Percentiles rank a stretch among this genome's conserved stretches.
These are phyloP conservation scores for Gymnorhina tibicen DNA, from an alignment of 2,113 vertebrate genomes.

Conservation along the genomic window DNA sequence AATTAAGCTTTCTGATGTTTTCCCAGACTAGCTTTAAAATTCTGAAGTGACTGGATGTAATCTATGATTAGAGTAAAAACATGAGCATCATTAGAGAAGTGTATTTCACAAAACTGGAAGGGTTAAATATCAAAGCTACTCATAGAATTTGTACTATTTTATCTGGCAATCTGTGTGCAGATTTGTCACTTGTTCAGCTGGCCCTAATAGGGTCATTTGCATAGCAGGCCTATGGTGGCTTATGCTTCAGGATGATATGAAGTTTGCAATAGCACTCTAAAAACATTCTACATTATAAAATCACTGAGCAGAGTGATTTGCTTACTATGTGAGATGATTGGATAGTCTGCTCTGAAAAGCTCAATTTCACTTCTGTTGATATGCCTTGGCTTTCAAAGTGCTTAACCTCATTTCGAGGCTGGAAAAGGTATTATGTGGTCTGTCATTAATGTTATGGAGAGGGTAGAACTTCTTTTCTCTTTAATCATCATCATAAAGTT, in stretches of 20 bases:
- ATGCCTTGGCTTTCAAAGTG: slow-evolving; percentile 29
- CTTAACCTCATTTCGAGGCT: slow-evolving; percentile 44
- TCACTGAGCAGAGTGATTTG: slow-evolving; percentile 12
- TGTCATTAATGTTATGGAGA: slow-evolving; percentile 34
- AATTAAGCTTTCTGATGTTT: not conserved
- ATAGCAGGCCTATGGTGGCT: not conserved
- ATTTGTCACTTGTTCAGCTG: slow-evolving; percentile 8
- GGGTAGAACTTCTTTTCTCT: not conserved
- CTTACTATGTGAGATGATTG: slow-evolving; percentile 23
- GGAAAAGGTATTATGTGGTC: slow-evolving; percentile 10
- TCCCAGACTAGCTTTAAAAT: not conserved
- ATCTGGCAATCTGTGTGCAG: not conserved
- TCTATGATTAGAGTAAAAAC: not conserved
- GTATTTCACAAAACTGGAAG: not conserved
- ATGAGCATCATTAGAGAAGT: not conserved
- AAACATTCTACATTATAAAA: not conserved
- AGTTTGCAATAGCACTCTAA: not conserved
- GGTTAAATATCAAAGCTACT: not conserved
- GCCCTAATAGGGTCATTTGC: not conserved
- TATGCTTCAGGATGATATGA: not conserved
- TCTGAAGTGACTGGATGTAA: not conserved
- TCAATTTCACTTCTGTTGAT: slow-evolving; percentile 55
- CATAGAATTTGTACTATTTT: not conserved
- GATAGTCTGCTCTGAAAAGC: slow-evolving; percentile 52
- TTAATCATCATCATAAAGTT: not conserved